phyloP scores from a whole-genome alignment of 2,797 vertebrate genomes.

The Cheirogaleus major region DNA sequence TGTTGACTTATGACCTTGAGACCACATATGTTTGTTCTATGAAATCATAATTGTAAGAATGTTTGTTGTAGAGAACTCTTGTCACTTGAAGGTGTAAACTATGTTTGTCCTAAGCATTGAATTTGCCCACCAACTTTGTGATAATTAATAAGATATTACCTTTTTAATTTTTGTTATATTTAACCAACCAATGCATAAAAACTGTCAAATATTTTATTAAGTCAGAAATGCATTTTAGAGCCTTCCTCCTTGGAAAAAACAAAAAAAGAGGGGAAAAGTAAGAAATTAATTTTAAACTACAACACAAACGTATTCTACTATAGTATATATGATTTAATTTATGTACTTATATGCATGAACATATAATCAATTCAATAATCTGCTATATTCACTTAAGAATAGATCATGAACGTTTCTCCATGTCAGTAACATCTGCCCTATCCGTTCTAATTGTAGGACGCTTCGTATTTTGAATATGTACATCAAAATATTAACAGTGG shows the following conservation, averaged over 20 bases:
- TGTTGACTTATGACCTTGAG: slow-evolving; percentile 42
- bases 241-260: not conserved
- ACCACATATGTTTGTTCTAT: slow-evolving; percentile 15
- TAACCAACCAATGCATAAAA: slow-evolving; percentile 6
- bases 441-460: not conserved
- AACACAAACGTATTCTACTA: not conserved
- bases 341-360: not conserved
- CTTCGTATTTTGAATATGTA: not conserved
- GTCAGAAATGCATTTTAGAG: slow-evolving; percentile 28
- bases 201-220: slow-evolving; percentile 8
- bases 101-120: not conserved
- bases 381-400: not conserved
- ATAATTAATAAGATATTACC: slow-evolving; percentile 38
- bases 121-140: not conserved
- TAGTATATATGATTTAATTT: not conserved
- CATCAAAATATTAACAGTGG: not conserved
- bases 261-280: not conserved
- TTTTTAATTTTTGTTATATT: slow-evolving; percentile 24
- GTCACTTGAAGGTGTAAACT: not conserved
- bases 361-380: not conserved
- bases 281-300: slow-evolving; percentile 13
- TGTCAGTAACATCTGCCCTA: not conserved
- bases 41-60: not conserved
- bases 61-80: not conserved
- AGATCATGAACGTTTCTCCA: not conserved